Conservation (phyloP, 2,113 vertebrate species). For the Chiloscyllium plagiosum region DNA sequence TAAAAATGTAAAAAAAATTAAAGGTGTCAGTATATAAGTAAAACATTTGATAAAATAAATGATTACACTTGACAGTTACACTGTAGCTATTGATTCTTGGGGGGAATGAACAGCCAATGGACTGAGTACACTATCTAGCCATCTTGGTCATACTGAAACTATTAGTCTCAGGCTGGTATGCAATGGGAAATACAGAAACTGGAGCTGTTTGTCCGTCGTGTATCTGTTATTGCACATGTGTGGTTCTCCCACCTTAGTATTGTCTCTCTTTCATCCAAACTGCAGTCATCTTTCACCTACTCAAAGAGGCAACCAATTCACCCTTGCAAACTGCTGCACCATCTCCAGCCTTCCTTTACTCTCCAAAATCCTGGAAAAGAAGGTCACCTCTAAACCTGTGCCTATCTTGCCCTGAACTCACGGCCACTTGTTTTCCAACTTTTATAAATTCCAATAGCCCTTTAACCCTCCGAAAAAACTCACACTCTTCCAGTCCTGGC, state of each 20-base stretch:
- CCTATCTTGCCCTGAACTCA: background rate
- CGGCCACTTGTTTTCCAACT: background rate
- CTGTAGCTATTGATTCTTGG: background rate
- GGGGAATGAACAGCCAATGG: background rate
- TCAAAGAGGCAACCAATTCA: background rate
- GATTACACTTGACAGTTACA: background rate
- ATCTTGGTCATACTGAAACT: background rate
- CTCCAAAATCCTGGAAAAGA: background rate
- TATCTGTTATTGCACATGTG: background rate
- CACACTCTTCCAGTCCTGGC: background rate
- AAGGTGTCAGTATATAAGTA: background rate
- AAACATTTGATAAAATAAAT: background rate
- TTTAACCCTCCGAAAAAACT: background rate
- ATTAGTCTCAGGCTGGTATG: background rate
- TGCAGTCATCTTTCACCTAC: background rate
- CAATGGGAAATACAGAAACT: background rate
- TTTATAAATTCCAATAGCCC: background rate
- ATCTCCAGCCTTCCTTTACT: background rate
- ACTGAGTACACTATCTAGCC: background rate
- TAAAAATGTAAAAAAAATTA: background rate
- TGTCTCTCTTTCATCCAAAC: background rate
- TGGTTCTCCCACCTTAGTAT: background rate
- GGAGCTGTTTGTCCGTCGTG: background rate
- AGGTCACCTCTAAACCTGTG: background rate
- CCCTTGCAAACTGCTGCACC: no score